These are phyloP conservation scores for Heliocidaris tuberculata DNA, from an alignment of 35 echinoderm and acorn worm species.

Conservation along the genomic window DNA sequence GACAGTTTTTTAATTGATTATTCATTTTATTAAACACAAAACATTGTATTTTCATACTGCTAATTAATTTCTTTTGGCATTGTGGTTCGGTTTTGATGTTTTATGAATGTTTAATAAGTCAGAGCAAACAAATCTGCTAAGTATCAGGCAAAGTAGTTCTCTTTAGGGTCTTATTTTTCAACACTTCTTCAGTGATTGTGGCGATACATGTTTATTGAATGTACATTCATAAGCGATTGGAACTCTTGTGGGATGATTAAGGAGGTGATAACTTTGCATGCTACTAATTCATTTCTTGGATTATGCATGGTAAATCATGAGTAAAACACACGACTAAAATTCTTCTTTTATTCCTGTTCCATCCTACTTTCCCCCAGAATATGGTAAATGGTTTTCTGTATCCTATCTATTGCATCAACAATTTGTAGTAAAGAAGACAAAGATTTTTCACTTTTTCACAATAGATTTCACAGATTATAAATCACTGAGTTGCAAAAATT, in stretches of 20 bases:
- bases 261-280: not conserved
- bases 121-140: no score
- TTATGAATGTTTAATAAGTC: no score
- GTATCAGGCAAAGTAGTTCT: no score
- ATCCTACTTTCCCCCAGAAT: not conserved
- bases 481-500: not conserved
- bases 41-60: no score
- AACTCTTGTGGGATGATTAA: not conserved
- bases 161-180: no score
- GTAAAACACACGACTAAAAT: not conserved
- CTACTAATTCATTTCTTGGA: not conserved
- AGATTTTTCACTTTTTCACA: not conserved
- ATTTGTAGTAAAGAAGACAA: not conserved
- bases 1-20: no score
- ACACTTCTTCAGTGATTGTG: no score
- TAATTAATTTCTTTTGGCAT: no score
- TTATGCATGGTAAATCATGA: not conserved
- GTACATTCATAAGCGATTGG: no score
- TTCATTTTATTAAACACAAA: no score
- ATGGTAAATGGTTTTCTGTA: not conserved
- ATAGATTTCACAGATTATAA: not conserved
- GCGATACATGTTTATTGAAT: no score
- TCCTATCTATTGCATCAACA: not conserved
- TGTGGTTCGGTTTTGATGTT: no score
- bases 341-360: not conserved